Base-by-base conservation (phyloP, 2,888 invertebrate genomes). In the Pyrgus malvae region DNA sequence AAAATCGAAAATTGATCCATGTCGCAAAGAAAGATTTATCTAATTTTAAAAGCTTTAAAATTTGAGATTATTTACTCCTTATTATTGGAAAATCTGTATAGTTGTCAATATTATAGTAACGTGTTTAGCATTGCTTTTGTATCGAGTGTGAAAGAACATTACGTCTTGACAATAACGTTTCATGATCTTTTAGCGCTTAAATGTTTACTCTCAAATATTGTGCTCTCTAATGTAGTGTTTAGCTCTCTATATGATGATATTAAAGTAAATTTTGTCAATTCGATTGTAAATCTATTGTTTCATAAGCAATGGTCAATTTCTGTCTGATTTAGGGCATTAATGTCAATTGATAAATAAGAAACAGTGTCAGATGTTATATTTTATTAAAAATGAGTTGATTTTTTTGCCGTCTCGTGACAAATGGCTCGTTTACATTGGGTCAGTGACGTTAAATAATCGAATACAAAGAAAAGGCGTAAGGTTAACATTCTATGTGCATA, bases 1-100 rank as follows among this genome's bases (percentile, higher is more conserved):
- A 19, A 38, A 38, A n/a, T 17, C 23, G 8, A 25, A 16, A 12
- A 6, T 35, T 25, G 11, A 35, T 25, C 17, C 12, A 49, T 50
- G 64, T 61, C 57, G 56, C 37, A 54, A 60, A 64, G 63, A 60
- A 61, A 66, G 70, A 56, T 78, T 77, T 76, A 75, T 77, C 71
- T 78, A 84, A 82, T 84, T 83, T 77, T 68, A 76, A 72, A 82
- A 84, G 84, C 84, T 85, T 89, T 89, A 84, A 89, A 77, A 79
- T 77, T 85, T 87, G 89, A 90, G 89, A 90, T 90, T 90, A 89
- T 83, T 84, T 87, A 83, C 85, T 78, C 73, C 72, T 78, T 79
- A 67, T 73, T 72, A 79, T 80, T 76, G 77, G 77, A 71, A 76
- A 76, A 69, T 72, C 70, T 72, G 62, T 72, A 62, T 68, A 71